Evolutionary conservation across 2,888 invertebrate species (phyloP), one percentile per base, ranked within the genome.

Genomic region (Phortica magna): DNA sequence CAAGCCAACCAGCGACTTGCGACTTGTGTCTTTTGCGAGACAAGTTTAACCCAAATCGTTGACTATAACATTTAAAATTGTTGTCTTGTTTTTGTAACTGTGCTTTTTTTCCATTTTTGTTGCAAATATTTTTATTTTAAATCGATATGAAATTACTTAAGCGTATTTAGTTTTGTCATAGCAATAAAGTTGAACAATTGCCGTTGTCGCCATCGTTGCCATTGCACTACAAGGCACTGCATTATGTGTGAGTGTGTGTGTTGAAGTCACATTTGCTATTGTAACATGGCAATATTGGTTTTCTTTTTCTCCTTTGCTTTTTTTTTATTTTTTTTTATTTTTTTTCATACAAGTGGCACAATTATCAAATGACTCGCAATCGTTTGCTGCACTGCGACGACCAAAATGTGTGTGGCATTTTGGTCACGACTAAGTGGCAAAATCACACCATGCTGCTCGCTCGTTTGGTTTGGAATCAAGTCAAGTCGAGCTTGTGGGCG

Each of bases 41-140:
- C 78, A 77, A 71, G 77, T 76, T 81, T 78, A 86, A 81, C 82
- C 83, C 80, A 88, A 88, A 86, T 88, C 83, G 77, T 77, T 80
- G 75, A 57, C 68, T 39, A 12, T 19, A 7, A 65, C 78, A 78
- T 84, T 78, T 78, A 75, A 68, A 79, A 78, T 82, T 80, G 82
- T 65, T 65, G 68, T 43, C 68, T 81, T 80, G 79, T 79, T 79
- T 80, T 80, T 76, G 72, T 76, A 43, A 74, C 77, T 71, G 42
- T 71, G 31, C 22, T 53, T 71, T 53, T 55, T 65, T 31, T 61
- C 31, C 31, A 17, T 61, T 61, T 61, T 19, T 61, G 6, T 55
- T 10, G 14, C 5, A n/a, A 55, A n/a, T 55, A 55, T 59, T 59
- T 59, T 61, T 61, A 61, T 61, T 61, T 79, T 76, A 73, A 82